phyloP scores from a whole-genome alignment of 2,888 invertebrate species.

The Esperia sulphurella region DNA sequence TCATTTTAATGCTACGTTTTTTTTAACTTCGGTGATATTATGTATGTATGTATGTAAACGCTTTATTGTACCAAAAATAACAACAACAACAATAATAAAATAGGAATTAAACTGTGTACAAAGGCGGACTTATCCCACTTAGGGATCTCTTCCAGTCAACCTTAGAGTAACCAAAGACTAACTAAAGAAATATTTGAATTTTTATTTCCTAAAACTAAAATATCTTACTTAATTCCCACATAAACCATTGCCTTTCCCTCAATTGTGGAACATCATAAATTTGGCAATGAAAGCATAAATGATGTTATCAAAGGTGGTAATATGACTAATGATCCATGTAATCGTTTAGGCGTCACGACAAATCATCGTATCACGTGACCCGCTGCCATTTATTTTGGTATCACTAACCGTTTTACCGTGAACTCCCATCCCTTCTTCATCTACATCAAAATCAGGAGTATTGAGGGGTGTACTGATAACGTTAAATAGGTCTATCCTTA shows the following conservation, averaged over 20 bases:
- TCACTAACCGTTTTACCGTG: constrained; percentile 21
- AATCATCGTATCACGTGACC: constrained; percentile 70
- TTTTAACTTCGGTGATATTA: no score
- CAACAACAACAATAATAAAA: no score
- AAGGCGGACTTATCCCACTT: no score
- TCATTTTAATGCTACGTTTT: no score
- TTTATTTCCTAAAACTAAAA: background rate
- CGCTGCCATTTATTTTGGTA: constrained; percentile 54
- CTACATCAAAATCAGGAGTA: background rate
- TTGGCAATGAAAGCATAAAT: constrained; percentile 48
- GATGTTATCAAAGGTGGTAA: constrained; percentile 73
- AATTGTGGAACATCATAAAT: constrained; percentile 26
- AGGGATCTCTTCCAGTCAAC: no score
- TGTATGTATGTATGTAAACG: no score
- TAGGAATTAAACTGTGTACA: no score
- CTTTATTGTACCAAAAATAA: no score
- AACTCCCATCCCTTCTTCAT: constrained; percentile 7
- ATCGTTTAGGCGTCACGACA: constrained; percentile 69
- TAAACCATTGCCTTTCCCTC: constrained; percentile 15
- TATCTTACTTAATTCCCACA: constrained; percentile 13
- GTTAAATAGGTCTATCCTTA: constrained; percentile 26
- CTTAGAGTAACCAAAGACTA: no score
- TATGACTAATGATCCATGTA: constrained; percentile 71
- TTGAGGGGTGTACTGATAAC: background rate
- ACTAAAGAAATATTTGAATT: no score